phyloP scores from a whole-genome alignment of 2,113 vertebrate genomes.

The Microcebus ravelobensis region DNA sequence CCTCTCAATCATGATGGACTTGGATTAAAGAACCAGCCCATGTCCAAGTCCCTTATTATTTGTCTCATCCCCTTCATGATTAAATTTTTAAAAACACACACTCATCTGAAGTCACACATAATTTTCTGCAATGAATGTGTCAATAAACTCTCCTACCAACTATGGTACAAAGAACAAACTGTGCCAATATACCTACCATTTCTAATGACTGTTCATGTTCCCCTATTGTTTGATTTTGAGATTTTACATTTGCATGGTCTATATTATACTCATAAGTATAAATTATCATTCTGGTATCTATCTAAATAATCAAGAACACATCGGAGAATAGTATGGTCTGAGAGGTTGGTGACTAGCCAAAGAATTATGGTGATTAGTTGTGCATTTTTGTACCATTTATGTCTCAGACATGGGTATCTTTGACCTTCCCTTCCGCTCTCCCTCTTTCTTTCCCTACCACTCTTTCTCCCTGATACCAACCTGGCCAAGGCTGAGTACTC shows the following conservation, averaged over 20 bases:
- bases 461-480: neutral
- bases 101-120: neutral
- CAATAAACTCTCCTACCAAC: neutral
- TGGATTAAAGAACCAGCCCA: neutral
- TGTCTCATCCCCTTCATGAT: neutral
- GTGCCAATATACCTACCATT: neutral
- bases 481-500: neutral
- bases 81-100: neutral
- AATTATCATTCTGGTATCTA: neutral
- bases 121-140: constrained; percentile 7
- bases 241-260: neutral
- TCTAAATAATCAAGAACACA: constrained; percentile 6
- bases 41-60: neutral
- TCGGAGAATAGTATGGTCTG: neutral
- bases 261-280: neutral
- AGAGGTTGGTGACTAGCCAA: neutral
- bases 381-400: neutral
- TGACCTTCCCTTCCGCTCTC: neutral
- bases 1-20: neutral
- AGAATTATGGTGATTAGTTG: neutral
- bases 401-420: neutral
- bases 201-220: neutral
- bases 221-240: neutral
- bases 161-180: constrained; percentile 12
- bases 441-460: neutral